Evolutionary conservation across 53 echinoderm and acorn worm species (phyloP), one percentile per base, ranked within the genome.

Genomic region (Zoroaster sp.): DNA sequence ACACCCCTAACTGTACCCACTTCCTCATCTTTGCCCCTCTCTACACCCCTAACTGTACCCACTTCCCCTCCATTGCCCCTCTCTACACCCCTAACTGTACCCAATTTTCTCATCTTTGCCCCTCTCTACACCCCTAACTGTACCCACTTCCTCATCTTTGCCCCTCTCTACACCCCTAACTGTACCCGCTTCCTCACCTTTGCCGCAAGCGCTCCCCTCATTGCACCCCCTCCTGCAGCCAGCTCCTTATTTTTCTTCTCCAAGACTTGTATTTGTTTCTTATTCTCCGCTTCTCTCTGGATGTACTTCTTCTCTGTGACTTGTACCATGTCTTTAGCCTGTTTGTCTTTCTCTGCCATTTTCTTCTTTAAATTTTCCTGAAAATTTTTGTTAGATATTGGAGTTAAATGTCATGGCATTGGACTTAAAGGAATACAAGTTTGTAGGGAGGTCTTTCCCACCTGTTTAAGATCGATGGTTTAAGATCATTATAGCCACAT

Each of bases 201-300:
- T 4, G 63, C 38, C 40, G 37, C 87, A 32, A 70, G 91, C 30
- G 71, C 96, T 3, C 32, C 92, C 34, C 90, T 93, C 8, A 66
- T 94, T 17, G 51, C 94, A 6, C 86, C 95, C 14, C 88, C 94
- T 2, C 87, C 92, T 31, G 75, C 87, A 34, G 77, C 79, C 3
- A 93, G 23, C 35, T 94, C 95, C 69, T 95, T 97, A 43, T 92
- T 72, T 83, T 95, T 95, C 91, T 97, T 97, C 92, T 97, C 97
- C 91, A 97, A 83, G 31, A 93, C 44, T 17, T 92, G 94, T 34
- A 93, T 90, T 87, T 94, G 95, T 23, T 97, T 94, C 82, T 94
- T 93, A 9, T 94, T 90, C 76, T 97, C 95, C 17, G 86, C 83
- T 33, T 94, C 92, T 35, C 94, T 71, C 33, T 92, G 87, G 1